Evolutionary conservation across 1,140 invertebrate species (phyloP).

Genomic region (Temnothorax curvispinosus): DNA sequence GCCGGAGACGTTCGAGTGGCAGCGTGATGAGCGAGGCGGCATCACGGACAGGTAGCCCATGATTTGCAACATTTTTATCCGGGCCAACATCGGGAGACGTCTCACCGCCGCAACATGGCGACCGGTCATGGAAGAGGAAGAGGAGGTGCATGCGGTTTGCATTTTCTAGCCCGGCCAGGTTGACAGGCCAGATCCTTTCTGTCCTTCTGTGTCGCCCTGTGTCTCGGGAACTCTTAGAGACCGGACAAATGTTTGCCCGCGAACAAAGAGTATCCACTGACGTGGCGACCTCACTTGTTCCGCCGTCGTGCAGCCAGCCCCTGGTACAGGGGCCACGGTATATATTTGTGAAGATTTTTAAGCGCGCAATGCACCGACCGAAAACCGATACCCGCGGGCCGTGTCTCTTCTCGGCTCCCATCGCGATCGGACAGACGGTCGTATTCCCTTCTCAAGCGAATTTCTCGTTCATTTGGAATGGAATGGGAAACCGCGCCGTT

Average conservation of each 20-base stretch:
- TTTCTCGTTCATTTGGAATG: conserved; percentile 13
- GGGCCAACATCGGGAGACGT: conserved; percentile 69
- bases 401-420: neutral
- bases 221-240: conserved; percentile 67
- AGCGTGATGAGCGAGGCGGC: conserved; percentile 33
- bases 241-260: conserved; percentile 79
- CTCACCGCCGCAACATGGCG: conserved; percentile 30
- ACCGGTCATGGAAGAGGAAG: conserved; percentile 26
- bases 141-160: conserved; percentile 42
- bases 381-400: conserved; percentile 63
- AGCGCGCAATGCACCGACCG: conserved; percentile 60
- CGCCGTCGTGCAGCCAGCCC: conserved; percentile 23
- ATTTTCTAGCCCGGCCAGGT: conserved; percentile 27
- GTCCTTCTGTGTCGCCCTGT: conserved; percentile 57
- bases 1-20: conserved; percentile 53
- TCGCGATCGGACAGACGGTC: neutral
- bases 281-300: conserved; percentile 68
- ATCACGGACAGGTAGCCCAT: conserved; percentile 82
- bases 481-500: neutral
- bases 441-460: conserved; percentile 1
- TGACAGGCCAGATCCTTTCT: conserved; percentile 55
- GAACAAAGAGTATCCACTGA: conserved; percentile 80
- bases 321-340: conserved; percentile 77
- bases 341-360: conserved; percentile 79
- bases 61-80: conserved; percentile 85